A percentile compares a stretch with the other conserved stretches of the same genome.
Evolutionary conservation across 2,797 vertebrate genomes (phyloP).

Genomic region (Enteromius afrohamiltoni): DNA sequence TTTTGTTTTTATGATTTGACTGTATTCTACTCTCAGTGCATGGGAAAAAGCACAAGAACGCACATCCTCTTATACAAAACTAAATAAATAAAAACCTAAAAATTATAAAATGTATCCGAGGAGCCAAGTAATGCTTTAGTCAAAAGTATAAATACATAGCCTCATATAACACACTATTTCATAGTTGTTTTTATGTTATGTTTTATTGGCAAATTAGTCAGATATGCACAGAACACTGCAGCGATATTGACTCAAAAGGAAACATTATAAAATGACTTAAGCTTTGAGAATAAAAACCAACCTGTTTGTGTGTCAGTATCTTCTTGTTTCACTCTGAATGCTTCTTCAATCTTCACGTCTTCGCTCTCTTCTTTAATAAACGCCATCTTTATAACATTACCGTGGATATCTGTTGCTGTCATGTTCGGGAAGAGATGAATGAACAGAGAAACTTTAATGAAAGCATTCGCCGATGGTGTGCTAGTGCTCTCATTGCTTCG

Average conservation of each 20-base stretch:
- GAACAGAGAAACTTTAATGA: neutral
- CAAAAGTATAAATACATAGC: no score
- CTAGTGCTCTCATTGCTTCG: neutral
- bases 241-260: no score
- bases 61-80: no score
- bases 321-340: neutral
- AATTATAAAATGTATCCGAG: no score
- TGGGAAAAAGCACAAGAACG: neutral
- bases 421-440: neutral
- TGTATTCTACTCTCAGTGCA: neutral
- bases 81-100: no score
- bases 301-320: neutral
- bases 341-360: neutral
- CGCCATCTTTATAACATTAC: neutral
- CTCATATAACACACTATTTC: no score
- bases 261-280: neutral
- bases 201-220: no score
- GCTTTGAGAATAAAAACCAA: neutral
- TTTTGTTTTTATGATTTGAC: neutral
- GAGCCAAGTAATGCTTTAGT: no score
- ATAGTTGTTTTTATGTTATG: no score
- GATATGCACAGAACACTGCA: no score
- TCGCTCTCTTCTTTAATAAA: slow-evolving; percentile 2
- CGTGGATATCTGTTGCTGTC: neutral
- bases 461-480: neutral